Base-by-base conservation (phyloP, 2,797 vertebrate genomes). In the Orientallactaga sibirica region DNA sequence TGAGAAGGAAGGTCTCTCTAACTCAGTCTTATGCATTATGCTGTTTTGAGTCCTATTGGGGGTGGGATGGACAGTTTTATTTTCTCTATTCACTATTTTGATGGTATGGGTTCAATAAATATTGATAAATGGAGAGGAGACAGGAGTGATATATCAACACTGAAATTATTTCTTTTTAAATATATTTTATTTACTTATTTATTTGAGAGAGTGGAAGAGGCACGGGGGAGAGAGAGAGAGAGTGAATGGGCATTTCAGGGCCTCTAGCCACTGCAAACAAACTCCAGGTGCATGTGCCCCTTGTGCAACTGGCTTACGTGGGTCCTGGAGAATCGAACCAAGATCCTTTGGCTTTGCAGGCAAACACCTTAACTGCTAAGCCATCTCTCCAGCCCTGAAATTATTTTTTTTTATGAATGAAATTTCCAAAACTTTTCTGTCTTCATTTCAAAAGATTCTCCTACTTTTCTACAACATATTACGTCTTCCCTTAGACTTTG, bases 321-420 rank as follows among this genome's bases (percentile, higher is more conserved):
- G 33, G 33, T 37, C 33, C 33, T 37, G 33, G 33, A 37, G 33
- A 37, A 37, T 37, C 33, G 33, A 37, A 37, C 33, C 33, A 37
- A 37, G 33, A 37, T 37, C 33, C 33, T 37, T 37, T 37, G 33
- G 33, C 33, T 37, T 37, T 37, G 33, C 33, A 37, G 33, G 33
- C 33, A 37, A 37, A 37, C 33, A 37, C 33, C 33, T 37, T 37
- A 37, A 37, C 33, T 37, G 33, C 33, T 37, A 37, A 37, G 33
- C 33, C 33, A 37, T 37, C 33, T 37, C 33, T 37, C 33, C 33
- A 37, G 33, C 33, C 33, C 22, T 64, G 64, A 86, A 62, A 84
- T 33, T n/a, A 37, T 48, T 84, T 80, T 18, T 58, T 86, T 37
- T 83, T 75, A 61, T 67, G 58, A 92, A 91, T 88, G 19, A 27